Conservation (phyloP, 2,113 vertebrate genomes). For the Glareola pratincola region DNA sequence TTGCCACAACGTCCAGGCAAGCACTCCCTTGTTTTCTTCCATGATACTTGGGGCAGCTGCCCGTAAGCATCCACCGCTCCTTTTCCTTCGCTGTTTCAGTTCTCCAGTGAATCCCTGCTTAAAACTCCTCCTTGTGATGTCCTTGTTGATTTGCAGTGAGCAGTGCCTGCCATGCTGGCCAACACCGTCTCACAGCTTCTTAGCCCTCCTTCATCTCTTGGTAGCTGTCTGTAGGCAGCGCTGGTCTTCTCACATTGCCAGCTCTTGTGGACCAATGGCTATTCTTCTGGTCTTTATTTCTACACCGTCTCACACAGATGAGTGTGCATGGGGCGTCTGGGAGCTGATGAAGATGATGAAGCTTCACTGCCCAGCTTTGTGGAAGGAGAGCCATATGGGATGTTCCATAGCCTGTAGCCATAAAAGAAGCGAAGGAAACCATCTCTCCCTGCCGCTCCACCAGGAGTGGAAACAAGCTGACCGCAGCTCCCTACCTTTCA, state of each 20-base stretch:
- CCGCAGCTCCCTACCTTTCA: neutral
- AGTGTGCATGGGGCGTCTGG: rapidly evolving
- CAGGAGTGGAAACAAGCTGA: neutral
- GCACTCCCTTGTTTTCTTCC: neutral
- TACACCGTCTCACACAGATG: neutral
- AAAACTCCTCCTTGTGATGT: neutral
- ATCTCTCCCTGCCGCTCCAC: neutral
- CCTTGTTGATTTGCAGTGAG: neutral
- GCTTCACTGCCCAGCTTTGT: neutral
- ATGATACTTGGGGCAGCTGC: neutral
- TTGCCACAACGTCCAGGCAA: neutral
- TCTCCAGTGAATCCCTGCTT: neutral
- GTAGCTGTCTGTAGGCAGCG: neutral
- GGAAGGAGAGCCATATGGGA: neutral
- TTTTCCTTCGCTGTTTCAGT: neutral
- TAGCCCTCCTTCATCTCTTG: neutral
- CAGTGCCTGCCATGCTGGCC: neutral
- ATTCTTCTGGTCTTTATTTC: neutral
- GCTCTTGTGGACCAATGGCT: neutral
- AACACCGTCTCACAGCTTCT: neutral
- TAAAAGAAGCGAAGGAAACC: neutral
- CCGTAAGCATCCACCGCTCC: neutral
- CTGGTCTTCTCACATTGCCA: neutral
- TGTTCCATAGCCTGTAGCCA: neutral
- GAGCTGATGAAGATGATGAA: neutral